Evolutionary conservation across 2,888 invertebrate species (phyloP), one percentile per base, ranked within the genome.

Genomic region (Himalopsyche kuldschensis): DNA sequence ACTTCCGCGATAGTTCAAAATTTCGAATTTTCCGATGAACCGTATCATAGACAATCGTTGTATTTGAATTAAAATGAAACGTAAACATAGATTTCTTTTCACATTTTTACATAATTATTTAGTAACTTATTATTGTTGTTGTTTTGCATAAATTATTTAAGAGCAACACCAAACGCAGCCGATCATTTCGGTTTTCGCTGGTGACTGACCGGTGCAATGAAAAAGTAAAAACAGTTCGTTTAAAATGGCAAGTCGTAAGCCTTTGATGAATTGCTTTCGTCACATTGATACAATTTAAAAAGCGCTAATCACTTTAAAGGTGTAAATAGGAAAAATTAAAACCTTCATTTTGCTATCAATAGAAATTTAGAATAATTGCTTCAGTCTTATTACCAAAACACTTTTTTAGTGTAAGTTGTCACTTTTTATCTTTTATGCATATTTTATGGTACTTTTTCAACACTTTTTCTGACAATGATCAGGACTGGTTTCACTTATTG

Each of bases 131-230:
- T 55, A 55, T 55, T 55, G n/a, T 11, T 55, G 6, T 55, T 55
- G 5, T 15, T 41, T 41, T 41, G 41, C 10, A 41, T 41, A 41
- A 41, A 41, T 10, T 41, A 15, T 41, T 20, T 55, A 55, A 24
- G 55, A 55, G 55, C 55, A 55, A 55, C 55, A 55, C 24, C 82
- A 69, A 82, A 82, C 82, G 82, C 82, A 82, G 79, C 82, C 79
- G 82, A 82, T 82, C 82, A 47, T 78, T 46, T 69, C 82, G 79
- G 82, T 35, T 82, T 79, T 82, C 82, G 82, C 79, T 82, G 78
- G 82, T 79, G 55, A 82, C 82, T 82, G 82, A 75, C 63, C 76
- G 69, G 76, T 55, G 82, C 27, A 79, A 41, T 75, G 81, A 78
- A 78, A 78, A 78, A 41, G 41, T 41, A 41, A 41, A 78, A 20